These are phyloP conservation scores for Drosophila fungiperda DNA, from an alignment of 2,888 invertebrate species.

Conservation along the genomic window DNA sequence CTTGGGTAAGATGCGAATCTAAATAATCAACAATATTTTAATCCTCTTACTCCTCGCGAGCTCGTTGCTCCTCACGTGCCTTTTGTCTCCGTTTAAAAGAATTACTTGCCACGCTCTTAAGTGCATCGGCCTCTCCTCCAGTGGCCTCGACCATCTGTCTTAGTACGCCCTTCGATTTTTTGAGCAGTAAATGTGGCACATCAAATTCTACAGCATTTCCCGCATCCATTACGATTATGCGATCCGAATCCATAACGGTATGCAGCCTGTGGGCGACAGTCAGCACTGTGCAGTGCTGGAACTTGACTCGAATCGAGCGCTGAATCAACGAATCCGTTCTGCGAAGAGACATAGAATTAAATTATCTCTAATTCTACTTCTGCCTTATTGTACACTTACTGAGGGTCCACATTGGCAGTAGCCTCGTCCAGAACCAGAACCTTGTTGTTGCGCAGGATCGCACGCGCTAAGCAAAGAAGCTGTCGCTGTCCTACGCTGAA, in stretches of 20 bases:
- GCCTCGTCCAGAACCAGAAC: constrained; percentile 90
- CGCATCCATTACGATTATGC: constrained; percentile 93
- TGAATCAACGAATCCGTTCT: constrained; percentile 93
- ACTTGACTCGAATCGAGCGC: constrained; percentile 92
- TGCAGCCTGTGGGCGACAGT: constrained; percentile 96
- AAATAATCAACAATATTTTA: constrained; percentile 14
- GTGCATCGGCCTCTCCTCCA: constrained; percentile 86
- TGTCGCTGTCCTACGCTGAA: constrained; percentile 90
- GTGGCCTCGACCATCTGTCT: constrained; percentile 90
- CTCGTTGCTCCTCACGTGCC: constrained; percentile 45
- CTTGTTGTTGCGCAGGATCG: constrained; percentile 88
- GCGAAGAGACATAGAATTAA: constrained; percentile 43
- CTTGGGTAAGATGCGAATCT: constrained; percentile 42
- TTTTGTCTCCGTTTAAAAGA: constrained; percentile 74
- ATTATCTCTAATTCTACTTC: no score
- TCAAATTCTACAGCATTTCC: constrained; percentile 91
- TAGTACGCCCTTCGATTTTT: constrained; percentile 87
- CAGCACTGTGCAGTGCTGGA: constrained; percentile 93
- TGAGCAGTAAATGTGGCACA: constrained; percentile 88
- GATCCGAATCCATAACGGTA: constrained; percentile 97
- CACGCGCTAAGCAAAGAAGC: constrained; percentile 89
- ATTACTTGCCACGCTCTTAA: constrained; percentile 86
- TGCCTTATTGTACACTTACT: constrained; percentile 83
- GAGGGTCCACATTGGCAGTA: constrained; percentile 89
- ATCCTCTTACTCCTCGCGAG: constrained; percentile 27